Evolutionary conservation across 1,140 invertebrate species (phyloP).

Genomic region (Drepana arcuata): DNA sequence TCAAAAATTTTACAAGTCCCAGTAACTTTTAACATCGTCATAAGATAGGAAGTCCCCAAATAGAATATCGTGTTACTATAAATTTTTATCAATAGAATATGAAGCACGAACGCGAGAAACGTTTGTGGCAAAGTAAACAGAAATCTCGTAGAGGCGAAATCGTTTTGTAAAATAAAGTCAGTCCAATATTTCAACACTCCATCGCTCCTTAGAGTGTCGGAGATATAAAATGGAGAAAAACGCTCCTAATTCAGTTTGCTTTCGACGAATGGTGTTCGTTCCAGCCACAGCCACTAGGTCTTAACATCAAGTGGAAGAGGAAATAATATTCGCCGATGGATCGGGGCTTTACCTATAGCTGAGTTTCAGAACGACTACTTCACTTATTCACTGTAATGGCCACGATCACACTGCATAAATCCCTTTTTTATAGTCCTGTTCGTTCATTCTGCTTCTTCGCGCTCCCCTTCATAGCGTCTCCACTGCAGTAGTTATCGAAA

Average conservation of each 20-base stretch:
- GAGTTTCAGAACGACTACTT: conserved; percentile 15
- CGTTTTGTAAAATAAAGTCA: conserved; percentile 59
- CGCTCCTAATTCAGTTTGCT: conserved; percentile 50
- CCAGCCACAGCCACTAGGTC: conserved; percentile 23
- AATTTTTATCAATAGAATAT: conserved; percentile 30
- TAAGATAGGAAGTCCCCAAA: too few relatives aligned
- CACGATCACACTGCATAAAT: too few relatives aligned
- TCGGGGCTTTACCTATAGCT: conserved; percentile 14
- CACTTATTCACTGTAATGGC: conserved; percentile 17
- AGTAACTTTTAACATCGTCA: too few relatives aligned
- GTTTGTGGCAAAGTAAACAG: conserved; percentile 44
- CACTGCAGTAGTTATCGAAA: too few relatives aligned
- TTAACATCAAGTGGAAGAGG: conserved; percentile 26
- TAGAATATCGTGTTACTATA: conserved; percentile 24
- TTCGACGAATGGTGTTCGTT: conserved; percentile 25
- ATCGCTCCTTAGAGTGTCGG: conserved; percentile 35
- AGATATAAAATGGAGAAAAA: conserved; percentile 54
- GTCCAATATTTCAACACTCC: conserved; percentile 55
- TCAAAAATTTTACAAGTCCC: too few relatives aligned
- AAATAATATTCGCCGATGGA: conserved; percentile 43
- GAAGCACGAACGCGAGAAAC: conserved; percentile 23
- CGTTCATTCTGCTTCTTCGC: too few relatives aligned
- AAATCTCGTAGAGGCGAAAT: conserved; percentile 41
- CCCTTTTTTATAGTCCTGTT: too few relatives aligned
- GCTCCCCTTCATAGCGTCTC: too few relatives aligned